phyloP scores from a whole-genome alignment of 1,140 invertebrate species.

The Belonocnema kinseyi region DNA sequence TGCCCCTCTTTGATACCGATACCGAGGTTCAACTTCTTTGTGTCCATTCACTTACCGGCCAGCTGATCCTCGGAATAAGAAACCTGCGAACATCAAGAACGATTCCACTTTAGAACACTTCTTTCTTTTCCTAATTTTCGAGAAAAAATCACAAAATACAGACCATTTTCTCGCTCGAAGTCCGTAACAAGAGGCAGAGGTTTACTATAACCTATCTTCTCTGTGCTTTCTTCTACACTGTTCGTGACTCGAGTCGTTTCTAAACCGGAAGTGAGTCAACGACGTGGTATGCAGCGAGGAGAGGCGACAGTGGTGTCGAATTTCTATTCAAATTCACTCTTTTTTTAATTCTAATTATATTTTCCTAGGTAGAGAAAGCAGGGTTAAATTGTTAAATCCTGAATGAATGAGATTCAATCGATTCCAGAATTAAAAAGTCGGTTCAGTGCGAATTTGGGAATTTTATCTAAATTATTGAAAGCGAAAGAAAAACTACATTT shows the following conservation, averaged over 20 bases:
- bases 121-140: neutral
- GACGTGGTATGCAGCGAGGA: neutral
- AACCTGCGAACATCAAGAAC: constrained; percentile 80
- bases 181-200: neutral
- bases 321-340: too few relatives aligned
- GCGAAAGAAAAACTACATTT: neutral
- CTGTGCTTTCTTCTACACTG: neutral
- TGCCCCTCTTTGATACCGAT: constrained; percentile 59
- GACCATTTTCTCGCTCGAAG: constrained; percentile 10
- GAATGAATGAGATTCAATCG: too few relatives aligned
- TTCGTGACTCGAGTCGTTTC: neutral
- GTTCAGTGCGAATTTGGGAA: too few relatives aligned
- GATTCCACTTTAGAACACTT: constrained; percentile 15
- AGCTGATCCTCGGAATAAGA: constrained; percentile 93
- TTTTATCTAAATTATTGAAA: too few relatives aligned
- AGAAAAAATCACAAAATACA: constrained; percentile 3
- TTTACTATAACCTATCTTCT: constrained; percentile 9
- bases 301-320: too few relatives aligned
- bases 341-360: too few relatives aligned
- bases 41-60: constrained; percentile 83
- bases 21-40: constrained; percentile 38
- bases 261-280: constrained; percentile 24
- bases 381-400: too few relatives aligned
- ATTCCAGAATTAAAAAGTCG: too few relatives aligned
- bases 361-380: too few relatives aligned